Evolutionary conservation across 2,888 invertebrate species (phyloP).

Genomic region (Platycheirus rosarum): DNA sequence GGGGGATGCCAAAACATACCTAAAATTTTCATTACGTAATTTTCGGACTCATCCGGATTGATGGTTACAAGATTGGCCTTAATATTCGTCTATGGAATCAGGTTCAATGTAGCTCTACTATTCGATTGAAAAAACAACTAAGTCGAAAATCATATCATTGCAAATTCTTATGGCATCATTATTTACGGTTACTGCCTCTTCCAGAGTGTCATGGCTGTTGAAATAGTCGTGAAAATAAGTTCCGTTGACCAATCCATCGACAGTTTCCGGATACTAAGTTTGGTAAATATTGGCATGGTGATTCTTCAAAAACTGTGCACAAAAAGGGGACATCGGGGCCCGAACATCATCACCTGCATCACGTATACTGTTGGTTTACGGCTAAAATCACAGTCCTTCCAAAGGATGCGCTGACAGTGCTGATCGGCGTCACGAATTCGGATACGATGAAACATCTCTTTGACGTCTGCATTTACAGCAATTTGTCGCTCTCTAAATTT

Average conservation of each 20-base stretch:
- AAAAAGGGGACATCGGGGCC: too few relatives aligned
- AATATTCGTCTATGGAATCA: neutral
- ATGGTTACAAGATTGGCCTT: neutral
- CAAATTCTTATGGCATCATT: slow-evolving; percentile 7
- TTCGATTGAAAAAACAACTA: slow-evolving; percentile 5
- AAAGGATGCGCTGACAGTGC: too few relatives aligned
- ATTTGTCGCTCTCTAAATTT: too few relatives aligned
- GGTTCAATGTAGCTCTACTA: neutral
- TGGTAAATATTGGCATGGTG: slow-evolving; percentile 9
- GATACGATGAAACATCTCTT: too few relatives aligned
- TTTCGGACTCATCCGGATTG: neutral
- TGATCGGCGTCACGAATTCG: too few relatives aligned
- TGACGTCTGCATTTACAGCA: too few relatives aligned
- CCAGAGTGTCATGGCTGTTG: slow-evolving; percentile 20
- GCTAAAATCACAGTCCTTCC: neutral
- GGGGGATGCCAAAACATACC: too few relatives aligned
- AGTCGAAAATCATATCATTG: slow-evolving; percentile 7
- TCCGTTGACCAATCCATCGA: slow-evolving; percentile 16
- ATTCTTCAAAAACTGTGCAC: slow-evolving; percentile 22
- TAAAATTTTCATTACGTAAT: slow-evolving; percentile 10
- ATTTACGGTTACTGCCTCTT: slow-evolving; percentile 14
- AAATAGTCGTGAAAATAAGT: slow-evolving; percentile 37
- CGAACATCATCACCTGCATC: slow-evolving; percentile 37
- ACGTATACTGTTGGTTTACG: slow-evolving; percentile 11
- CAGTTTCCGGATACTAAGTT: slow-evolving; percentile 3